Percentiles rank a stretch among this genome's conserved stretches.
These are phyloP conservation scores for Lithobates pipiens DNA, from an alignment of 2,797 vertebrate genomes.

Conservation along the genomic window DNA sequence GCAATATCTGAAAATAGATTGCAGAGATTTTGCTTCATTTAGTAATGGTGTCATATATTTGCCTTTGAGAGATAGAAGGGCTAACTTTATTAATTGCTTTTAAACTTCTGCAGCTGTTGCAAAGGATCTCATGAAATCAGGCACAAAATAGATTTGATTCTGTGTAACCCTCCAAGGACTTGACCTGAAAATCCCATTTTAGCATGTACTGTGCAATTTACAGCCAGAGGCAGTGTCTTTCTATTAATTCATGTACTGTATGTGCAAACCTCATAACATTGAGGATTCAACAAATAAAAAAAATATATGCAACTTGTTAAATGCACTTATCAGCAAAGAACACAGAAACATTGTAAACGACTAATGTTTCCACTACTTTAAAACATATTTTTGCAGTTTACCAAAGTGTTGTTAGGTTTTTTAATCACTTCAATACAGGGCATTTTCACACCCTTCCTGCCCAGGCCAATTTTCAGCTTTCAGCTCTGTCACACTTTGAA, in stretches of 20 bases:
- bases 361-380: too few relatives aligned
- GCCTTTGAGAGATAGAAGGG: slow-evolving; percentile 51
- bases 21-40: slow-evolving; percentile 26
- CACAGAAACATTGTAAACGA: too few relatives aligned
- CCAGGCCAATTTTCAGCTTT: too few relatives aligned
- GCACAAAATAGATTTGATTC: slow-evolving; percentile 54
- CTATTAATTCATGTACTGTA: slow-evolving; percentile 32
- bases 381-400: too few relatives aligned
- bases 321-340: too few relatives aligned
- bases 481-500: too few relatives aligned
- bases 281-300: slow-evolving; percentile 11
- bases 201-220: slow-evolving; percentile 35
- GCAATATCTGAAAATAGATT: slow-evolving; percentile 21
- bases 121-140: slow-evolving; percentile 56
- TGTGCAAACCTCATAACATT: slow-evolving; percentile 39
- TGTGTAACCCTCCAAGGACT: slow-evolving; percentile 40
- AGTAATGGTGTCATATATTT: slow-evolving; percentile 56
- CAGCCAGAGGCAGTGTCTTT: slow-evolving; percentile 42
- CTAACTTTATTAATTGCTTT: slow-evolving; percentile 62
- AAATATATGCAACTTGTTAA: too few relatives aligned
- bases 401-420: too few relatives aligned
- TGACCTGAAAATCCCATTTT: slow-evolving; percentile 49
- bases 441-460: too few relatives aligned
- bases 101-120: slow-evolving; percentile 45
- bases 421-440: too few relatives aligned